Conservation (phyloP, 2,797 vertebrate species). For the Diglossa cyanea region DNA sequence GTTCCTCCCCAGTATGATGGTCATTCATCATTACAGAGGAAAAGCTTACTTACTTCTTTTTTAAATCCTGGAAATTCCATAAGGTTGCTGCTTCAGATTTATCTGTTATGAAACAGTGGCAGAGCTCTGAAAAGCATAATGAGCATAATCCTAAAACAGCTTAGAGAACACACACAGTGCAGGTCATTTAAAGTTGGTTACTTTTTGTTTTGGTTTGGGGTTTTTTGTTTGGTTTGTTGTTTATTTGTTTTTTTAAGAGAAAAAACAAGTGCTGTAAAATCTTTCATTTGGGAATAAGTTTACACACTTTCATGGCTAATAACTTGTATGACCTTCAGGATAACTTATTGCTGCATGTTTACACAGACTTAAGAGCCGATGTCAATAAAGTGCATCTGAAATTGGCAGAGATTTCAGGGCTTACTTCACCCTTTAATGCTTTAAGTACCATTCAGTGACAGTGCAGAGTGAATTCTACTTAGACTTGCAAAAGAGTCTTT, state of each 20-base stretch:
- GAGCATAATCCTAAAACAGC: neutral
- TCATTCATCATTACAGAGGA: neutral
- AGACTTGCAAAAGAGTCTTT: neutral
- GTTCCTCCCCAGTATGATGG: rapidly evolving
- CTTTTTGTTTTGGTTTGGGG: neutral
- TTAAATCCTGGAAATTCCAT: neutral
- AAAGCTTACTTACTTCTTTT: neutral
- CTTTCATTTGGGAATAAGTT: neutral
- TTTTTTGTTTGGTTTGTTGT: neutral
- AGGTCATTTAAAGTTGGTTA: neutral
- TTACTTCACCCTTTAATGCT: neutral
- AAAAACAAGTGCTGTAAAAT: neutral
- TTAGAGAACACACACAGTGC: neutral
- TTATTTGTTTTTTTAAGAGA: neutral
- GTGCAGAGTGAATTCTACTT: neutral
- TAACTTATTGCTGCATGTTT: neutral
- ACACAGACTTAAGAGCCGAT: neutral
- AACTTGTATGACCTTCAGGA: neutral
- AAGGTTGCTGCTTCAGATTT: neutral
- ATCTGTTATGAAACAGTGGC: neutral
- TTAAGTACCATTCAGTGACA: neutral
- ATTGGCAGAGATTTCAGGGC: neutral
- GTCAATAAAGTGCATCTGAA: neutral
- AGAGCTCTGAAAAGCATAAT: neutral
- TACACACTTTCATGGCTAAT: neutral